Evolutionary conservation across 2,888 invertebrate genomes (phyloP), one percentile per base, ranked within the genome.

Genomic region (Caenorhabditis sinica): DNA sequence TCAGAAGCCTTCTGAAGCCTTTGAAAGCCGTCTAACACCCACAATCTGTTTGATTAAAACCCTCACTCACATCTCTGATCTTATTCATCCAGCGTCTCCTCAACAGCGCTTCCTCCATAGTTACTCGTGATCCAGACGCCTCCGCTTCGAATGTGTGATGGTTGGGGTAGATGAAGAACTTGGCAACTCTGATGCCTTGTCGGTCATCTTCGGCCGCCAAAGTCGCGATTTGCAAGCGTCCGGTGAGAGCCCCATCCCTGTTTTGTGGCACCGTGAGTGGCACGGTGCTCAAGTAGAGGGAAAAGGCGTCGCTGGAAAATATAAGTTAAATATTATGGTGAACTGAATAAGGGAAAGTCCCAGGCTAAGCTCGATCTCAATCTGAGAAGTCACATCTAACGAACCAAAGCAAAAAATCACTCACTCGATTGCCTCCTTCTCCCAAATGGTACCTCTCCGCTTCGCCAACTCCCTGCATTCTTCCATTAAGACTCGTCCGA

Each of bases 121-220:
- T 56, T 28, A 6, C 49, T 8, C 0, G 11, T 13, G 28, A 15
- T 23, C 28, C 13, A 2, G 11, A 28, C 13, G 30, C 30, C 28
- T 77, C 77, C 15, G 77, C 71, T 13, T 53, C 53, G 30, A 77
- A 77, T 0, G 53, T 53, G n/a, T 77, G 69, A 36, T 69, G 69
- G 6, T 40, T 53, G n/a, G 77, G 77, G 36, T 71, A 63, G 2
- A 77, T 69, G 53, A 77, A 77, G 63, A 77, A 77, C 23, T 71
- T 69, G n/a, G 77, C 69, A 9, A 77, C 53, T 28, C 49, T 51
- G 15, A 63, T 36, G 6, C 77, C 77, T 0, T 28, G 11, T 17
- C 15, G 60, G 53, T n/a, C n/a, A 63, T 69, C 61, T 33, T 77
- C 77, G 0, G 77, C 69, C 0, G 71, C 77, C 4, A 77, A 53